A percentile compares a stretch with the other conserved stretches of the same genome.
Conservation (phyloP, 2,888 invertebrate genomes). For the Drosophila acutilabella region DNA sequence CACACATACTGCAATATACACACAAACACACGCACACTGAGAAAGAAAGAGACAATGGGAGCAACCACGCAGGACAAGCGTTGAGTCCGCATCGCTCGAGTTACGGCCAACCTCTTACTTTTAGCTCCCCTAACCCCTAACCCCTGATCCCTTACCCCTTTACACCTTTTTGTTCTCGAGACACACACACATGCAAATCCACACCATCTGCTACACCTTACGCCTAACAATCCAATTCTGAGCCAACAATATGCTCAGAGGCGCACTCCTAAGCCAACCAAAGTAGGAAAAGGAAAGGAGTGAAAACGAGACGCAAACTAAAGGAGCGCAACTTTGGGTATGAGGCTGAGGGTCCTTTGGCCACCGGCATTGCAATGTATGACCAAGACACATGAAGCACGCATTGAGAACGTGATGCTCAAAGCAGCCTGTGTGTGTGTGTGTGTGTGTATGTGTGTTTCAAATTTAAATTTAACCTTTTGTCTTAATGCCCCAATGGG, state of each 20-base stretch:
- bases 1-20: conserved; percentile 12
- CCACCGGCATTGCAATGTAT: conserved; percentile 74
- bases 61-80: conserved; percentile 53
- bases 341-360: conserved; percentile 29
- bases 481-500: conserved; percentile 76
- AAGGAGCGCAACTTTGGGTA: neutral
- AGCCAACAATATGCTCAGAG: conserved; percentile 75
- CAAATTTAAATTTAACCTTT: conserved; percentile 83
- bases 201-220: conserved; percentile 80
- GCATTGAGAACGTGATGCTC: conserved; percentile 64
- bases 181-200: conserved; percentile 50
- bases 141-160: neutral
- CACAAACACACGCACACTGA: conserved; percentile 8
- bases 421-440: conserved; percentile 19
- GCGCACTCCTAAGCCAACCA: conserved; percentile 47
- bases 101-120: conserved; percentile 20
- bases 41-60: conserved; percentile 16
- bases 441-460: conserved; percentile 46
- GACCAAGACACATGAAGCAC: conserved; percentile 65
- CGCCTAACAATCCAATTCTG: conserved; percentile 80
- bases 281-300: conserved; percentile 10
- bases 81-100: conserved; percentile 33
- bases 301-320: neutral
- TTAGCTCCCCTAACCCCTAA: neutral
- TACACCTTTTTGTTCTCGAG: conserved; percentile 16